Percentiles rank a stretch among this genome's conserved stretches.
phyloP scores from a whole-genome alignment of 1,140 invertebrate species.

The Temnothorax longispinosus region DNA sequence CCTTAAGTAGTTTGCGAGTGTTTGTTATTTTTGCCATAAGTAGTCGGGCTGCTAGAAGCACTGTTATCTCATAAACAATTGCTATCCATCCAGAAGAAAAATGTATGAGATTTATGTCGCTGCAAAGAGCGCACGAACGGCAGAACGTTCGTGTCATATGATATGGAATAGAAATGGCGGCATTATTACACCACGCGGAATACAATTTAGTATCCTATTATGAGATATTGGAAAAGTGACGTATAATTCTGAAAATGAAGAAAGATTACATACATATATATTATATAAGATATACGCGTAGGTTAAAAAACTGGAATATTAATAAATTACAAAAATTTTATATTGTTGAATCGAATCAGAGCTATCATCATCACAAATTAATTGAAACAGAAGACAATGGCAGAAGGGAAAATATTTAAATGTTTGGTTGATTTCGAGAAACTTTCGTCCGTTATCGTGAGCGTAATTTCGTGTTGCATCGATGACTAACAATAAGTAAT shows the following conservation, averaged over 20 bases:
- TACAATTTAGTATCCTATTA: background rate
- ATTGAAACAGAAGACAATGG: background rate
- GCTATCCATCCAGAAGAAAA: slow-evolving; percentile 14
- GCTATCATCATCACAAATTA: background rate
- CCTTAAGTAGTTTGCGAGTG: slow-evolving; percentile 55
- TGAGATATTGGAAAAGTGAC: background rate
- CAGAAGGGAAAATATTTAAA: background rate
- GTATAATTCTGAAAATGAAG: background rate
- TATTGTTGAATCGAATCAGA: background rate
- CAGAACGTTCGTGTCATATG: slow-evolving; percentile 1
- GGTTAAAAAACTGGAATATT: background rate
- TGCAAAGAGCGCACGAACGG: background rate
- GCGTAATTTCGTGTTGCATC: slow-evolving; percentile 16
- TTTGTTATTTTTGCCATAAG: slow-evolving; percentile 43
- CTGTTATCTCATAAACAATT: slow-evolving; percentile 53
- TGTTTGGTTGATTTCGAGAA: background rate
- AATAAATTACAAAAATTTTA: background rate
- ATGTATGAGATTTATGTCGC: slow-evolving; percentile 31
- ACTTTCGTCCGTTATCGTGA: slow-evolving; percentile 1
- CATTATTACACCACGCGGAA: background rate
- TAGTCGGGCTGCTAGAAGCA: slow-evolving; percentile 29
- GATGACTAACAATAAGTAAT: slow-evolving; percentile 13
- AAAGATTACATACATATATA: background rate
- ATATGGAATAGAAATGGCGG: background rate
- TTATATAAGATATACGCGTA: background rate